These are phyloP conservation scores for Equus quagga DNA, from an alignment of 2,113 vertebrate genomes.

Conservation along the genomic window DNA sequence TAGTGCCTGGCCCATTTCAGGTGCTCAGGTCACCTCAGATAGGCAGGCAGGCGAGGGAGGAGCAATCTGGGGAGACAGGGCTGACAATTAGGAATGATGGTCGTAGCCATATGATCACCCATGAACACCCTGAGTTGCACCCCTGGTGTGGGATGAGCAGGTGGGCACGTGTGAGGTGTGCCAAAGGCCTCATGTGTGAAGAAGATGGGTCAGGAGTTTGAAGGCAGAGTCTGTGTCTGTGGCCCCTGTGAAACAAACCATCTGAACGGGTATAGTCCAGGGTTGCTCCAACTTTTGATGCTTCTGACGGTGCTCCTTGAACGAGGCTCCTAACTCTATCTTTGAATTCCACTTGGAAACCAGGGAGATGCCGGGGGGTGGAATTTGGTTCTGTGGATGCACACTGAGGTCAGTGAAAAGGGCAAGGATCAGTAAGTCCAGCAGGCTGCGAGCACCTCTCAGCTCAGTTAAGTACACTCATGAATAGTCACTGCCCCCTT, in stretches of 20 bases:
- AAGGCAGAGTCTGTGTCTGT: neutral
- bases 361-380: neutral
- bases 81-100: neutral
- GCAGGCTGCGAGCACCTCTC: neutral
- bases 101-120: neutral
- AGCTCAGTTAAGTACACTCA: neutral
- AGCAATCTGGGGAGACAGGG: neutral
- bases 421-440: neutral
- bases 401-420: neutral
- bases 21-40: neutral
- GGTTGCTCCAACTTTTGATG: neutral
- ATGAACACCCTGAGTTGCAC: neutral
- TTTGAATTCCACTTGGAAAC: neutral
- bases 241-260: neutral
- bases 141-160: neutral
- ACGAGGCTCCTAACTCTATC: neutral
- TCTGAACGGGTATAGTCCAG: neutral
- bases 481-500: neutral
- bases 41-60: neutral
- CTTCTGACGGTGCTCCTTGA: neutral
- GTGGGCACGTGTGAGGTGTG: neutral
- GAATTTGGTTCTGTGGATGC: neutral
- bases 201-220: neutral
- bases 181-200: neutral
- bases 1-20: neutral